phyloP scores from a whole-genome alignment of 2,797 vertebrate genomes.

The Sebastes variabilis region DNA sequence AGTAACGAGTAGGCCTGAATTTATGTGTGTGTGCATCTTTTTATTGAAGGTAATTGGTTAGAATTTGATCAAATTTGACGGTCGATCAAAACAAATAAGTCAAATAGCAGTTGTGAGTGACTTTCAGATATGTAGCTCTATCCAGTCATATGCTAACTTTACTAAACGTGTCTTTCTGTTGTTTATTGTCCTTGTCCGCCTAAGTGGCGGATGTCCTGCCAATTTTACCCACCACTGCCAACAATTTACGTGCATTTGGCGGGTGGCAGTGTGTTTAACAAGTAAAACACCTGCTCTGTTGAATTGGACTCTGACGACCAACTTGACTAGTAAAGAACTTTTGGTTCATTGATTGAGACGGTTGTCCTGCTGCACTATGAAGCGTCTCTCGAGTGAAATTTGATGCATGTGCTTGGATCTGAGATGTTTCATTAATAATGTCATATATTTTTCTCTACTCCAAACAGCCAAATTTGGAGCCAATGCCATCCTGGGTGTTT shows the following conservation, averaged over 20 bases:
- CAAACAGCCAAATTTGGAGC: constrained; percentile 92
- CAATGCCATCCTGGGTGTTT: constrained; percentile 95
- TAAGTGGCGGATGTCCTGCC: neutral
- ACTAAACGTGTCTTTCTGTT: neutral
- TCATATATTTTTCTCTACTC: neutral
- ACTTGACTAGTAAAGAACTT: neutral
- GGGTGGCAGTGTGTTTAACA: neutral
- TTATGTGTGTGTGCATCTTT: neutral
- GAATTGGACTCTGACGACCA: neutral
- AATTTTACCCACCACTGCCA: neutral
- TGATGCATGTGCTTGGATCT: neutral
- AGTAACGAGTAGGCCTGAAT: too few species aligned
- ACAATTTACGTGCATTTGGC: neutral
- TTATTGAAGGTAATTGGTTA: neutral
- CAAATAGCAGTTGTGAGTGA: neutral
- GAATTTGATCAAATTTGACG: neutral
- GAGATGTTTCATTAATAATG: neutral
- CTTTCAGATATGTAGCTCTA: neutral
- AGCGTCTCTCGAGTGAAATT: neutral
- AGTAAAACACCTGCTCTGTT: neutral
- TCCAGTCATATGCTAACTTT: neutral
- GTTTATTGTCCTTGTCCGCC: neutral
- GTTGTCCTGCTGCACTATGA: neutral
- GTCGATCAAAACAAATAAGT: neutral
- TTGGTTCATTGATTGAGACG: neutral